Evolutionary conservation across 2,888 invertebrate species (phyloP), one percentile per base, ranked within the genome.

Genomic region (Exephanes ischioxanthus): DNA sequence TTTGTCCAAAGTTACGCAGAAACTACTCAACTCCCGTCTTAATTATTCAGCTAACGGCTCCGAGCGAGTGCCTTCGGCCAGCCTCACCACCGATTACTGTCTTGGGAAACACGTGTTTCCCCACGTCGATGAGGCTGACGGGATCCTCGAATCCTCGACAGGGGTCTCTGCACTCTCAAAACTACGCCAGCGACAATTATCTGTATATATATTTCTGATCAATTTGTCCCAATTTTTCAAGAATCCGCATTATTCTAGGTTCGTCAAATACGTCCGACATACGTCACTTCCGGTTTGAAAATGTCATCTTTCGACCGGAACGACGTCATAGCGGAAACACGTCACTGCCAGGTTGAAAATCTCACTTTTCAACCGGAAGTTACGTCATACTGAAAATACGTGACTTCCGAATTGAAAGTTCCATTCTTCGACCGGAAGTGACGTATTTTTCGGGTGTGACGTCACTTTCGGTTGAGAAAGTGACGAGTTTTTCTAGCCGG

Each of bases 1-100:
- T 89, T 89, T 87, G 89, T 89, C 83, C 82, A 70, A 83, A 87
- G 80, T 82, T 86, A 84, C 82, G 82, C 79, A 63, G 80, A 87
- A 85, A 84, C 80, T 82, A 84, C 84, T 82, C 84, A 84, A 80
- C 53, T 55, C 67, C 55, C 83, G 84, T 87, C 87, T 88, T 88
- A 89, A 89, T 89, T 87, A 88, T 88, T 86, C 84, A 84, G 80
- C 86, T 73, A 77, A 85, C 71, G 77, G 70, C 71, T 67, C 71
- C 48, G 70, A 78, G 77, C 77, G 68, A 76, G 67, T 70, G 75
- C 76, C 73, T 73, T 51, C 41, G 67, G 72, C 72, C 84, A 37
- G 71, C 68, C 68, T 51, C 68, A 61, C 63, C 66, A 67, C 78
- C 78, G 80, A 73, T 73, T 71, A 68, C 63, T 70, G 45, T 66